A percentile compares a stretch with the other conserved stretches of the same genome.
These are phyloP conservation scores for Heteromormyrus szaboi DNA, from an alignment of 2,797 vertebrate species.

Conservation along the genomic window DNA sequence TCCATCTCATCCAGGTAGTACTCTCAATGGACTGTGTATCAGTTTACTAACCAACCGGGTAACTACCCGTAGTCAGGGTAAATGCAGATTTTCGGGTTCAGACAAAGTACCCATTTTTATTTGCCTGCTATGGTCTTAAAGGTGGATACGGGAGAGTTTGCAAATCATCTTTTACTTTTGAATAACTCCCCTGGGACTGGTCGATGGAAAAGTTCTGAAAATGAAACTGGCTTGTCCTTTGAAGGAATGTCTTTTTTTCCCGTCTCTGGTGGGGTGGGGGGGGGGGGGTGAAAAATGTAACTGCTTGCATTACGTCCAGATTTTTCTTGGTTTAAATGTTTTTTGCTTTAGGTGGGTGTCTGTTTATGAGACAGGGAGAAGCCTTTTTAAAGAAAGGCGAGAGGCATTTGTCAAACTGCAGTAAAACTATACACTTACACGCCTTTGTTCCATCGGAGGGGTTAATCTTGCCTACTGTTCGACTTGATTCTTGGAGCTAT, in stretches of 20 bases:
- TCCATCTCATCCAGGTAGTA: not conserved
- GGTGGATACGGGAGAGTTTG: not conserved
- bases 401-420: constrained; percentile 44
- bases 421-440: not conserved
- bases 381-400: constrained; percentile 27
- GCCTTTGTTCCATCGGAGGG: not conserved
- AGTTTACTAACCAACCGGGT: not conserved
- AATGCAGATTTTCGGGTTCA: not conserved
- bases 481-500: constrained; percentile 23
- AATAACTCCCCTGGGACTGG: not conserved
- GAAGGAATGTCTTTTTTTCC: constrained; percentile 33
- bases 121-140: not conserved
- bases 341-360: constrained; percentile 45
- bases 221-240: constrained; percentile 39
- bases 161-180: not conserved
- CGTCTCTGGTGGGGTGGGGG: constrained; percentile 48
- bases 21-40: not conserved
- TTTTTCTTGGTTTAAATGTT: constrained; percentile 34
- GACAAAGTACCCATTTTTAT: not conserved
- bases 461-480: constrained; percentile 45
- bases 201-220: not conserved
- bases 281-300: not conserved
- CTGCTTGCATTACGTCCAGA: constrained; percentile 16
- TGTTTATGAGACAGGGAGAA: not conserved
- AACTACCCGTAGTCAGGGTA: not conserved